Evolutionary conservation across 2,113 vertebrate species (phyloP).

Genomic region (Silurus meridionalis): DNA sequence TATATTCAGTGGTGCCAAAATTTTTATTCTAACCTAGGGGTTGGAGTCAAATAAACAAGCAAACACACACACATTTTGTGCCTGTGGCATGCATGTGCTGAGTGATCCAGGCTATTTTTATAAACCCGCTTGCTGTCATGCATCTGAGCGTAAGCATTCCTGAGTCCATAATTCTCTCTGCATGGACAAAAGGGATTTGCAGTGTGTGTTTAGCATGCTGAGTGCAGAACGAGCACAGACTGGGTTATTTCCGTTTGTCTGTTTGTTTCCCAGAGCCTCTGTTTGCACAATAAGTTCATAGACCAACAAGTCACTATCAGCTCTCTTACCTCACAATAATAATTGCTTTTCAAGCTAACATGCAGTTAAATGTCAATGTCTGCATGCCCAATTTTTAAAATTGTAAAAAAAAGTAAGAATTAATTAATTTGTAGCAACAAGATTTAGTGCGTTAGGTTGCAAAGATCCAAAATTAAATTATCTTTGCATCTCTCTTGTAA

Average conservation of each 20-base stretch:
- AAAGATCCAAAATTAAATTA: not conserved
- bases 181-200: conserved; percentile 48
- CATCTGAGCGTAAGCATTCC: conserved; percentile 30
- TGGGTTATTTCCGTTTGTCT: conserved; percentile 28
- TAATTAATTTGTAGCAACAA: not conserved
- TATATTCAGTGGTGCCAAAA: not conserved
- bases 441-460: not conserved
- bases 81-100: conserved; percentile 6
- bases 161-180: conserved; percentile 37
- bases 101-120: conserved; percentile 25
- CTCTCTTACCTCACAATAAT: not conserved
- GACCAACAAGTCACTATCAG: not conserved
- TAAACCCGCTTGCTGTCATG: conserved; percentile 29
- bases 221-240: conserved; percentile 32
- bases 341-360: not conserved
- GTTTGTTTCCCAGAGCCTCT: not conserved
- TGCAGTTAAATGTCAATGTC: not conserved
- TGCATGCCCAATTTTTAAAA: not conserved
- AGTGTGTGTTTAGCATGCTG: conserved; percentile 33
- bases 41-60: not conserved
- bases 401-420: not conserved
- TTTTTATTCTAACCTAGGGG: not conserved
- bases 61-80: not conserved
- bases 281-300: conserved; percentile 30
- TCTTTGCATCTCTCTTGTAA: not conserved